Base-by-base conservation (phyloP, 2,888 invertebrate species). In the Belgica antarctica region DNA sequence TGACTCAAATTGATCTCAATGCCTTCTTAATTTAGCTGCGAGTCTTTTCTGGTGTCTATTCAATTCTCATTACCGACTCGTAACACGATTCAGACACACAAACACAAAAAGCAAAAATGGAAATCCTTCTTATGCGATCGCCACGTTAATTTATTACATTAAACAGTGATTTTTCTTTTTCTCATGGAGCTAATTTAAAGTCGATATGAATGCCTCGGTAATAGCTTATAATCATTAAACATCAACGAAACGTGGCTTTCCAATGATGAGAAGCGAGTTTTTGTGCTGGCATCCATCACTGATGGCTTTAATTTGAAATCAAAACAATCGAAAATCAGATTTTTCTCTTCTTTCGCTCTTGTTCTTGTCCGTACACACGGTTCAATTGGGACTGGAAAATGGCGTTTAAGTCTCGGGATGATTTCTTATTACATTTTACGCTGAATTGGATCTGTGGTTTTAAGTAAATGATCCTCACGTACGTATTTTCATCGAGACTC, bases 201-300 rank as follows among this genome's bases (percentile, higher is more conserved):
- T 52, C 52, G 52, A 52, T 52, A 52, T 52, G 52, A 52, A 52
- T 52, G 7, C 52, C 7, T 52, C 52, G 17, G 52, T 52, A 52
- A 52, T 52, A 7, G 52, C 52, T 52, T 52, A 52, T 31, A 31
- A 31, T 31, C 34, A 31, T 31, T 31, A 31, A 31, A 31, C n/a
- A 41, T 15, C n/a, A n/a, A 41, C 41, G 41, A 41, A 41, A 41
- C 41, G 41, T 41, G 41, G 52, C 52, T 19, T 52, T 52, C 19
- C 41, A 46, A 57, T 34, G 68, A 68, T 68, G 68, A 68, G 68
- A 68, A 57, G 68, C 22, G 68, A 47, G n/a, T 68, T 68, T 68
- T 19, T 52, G 52, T 52, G 5, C 34, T n/a, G n/a, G 12, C 12
- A 46, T 46, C 46, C 46, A 46, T 59, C 59, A 19, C 59, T 59